Base-by-base conservation (phyloP, 2,888 invertebrate genomes). In the Icerya purchasi region DNA sequence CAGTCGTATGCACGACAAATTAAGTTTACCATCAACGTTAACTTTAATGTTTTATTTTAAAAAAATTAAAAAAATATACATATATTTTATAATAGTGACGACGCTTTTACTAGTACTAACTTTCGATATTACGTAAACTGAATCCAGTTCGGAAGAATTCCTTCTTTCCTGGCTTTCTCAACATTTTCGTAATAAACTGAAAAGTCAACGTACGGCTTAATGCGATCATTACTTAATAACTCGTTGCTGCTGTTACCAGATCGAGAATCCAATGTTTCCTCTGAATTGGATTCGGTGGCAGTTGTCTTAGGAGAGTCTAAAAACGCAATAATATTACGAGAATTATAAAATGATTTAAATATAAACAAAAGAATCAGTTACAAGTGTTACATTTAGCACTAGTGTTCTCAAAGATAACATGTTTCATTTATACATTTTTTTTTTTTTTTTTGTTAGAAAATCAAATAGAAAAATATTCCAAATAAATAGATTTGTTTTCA, bases 141-240 rank as follows among this genome's bases (percentile, higher is more conserved):
- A 10, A 60, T 53, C 18, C 49, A 56, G 10, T 53, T 49, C 1
- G 85, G 84, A 61, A 85, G 68, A 0, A 78, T 80, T 0, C 84
- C 83, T 66, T 80, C 79, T 62, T 73, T 73, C 63, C 77, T 75
- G 2, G 83, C 83, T 63, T 76, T 78, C 50, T 82, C 81, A 0
- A 85, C 78, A 68, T 83, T 84, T 61, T 77, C 76, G 66, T 81
- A 86, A 73, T 84, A 92, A 67, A 82, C 83, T 0, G 81, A 75
- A 70, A 92, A 92, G 70, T 88, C 84, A 0, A 92, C 88, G 69
- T 92, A 91, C 0, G 87, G 78, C 58, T 79, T 79, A 2, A 91
- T 83, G 67, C 78, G 78, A 14, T 50, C 20, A 20, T 53, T 58
- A 58, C 55, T 63, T 23, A 22, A 23, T 2, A 23, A 22, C n/a